Evolutionary conservation across 2,888 invertebrate genomes (phyloP), one percentile per base, ranked within the genome.

Genomic region (Drosophila infuscata): DNA sequence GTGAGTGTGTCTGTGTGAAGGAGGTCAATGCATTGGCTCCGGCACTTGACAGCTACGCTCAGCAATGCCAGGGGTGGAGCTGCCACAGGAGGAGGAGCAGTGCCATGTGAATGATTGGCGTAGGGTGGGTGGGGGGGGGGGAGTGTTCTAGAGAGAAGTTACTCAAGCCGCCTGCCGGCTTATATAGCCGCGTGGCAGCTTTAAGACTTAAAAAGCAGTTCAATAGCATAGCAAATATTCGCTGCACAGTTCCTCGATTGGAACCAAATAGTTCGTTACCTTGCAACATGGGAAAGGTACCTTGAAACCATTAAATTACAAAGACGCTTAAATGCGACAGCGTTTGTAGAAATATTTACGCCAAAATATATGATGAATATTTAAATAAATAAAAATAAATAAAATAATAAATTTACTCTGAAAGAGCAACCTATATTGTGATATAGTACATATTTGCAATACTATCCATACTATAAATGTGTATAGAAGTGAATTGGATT

Each of bases 1-100:
- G 43, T 48, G 38, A 51, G n/a, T 66, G 48, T 70, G 74, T 63
- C 70, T 68, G 81, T 76, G 76, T 79, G 83, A 83, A 81, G 83
- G 83, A 86, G 83, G 83, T 83, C 83, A 83, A 83, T 83, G 83
- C 79, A 86, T 83, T 80, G 82, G 79, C 80, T 69, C 56, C 59
- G 76, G 56, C 76, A 82, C 80, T 82, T 83, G 79, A 83, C 73
- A 78, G 71, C 68, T 62, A 67, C 59, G 71, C 54, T 58, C 60
- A 71, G 73, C 78, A 60, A 43, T 46, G 52, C n/a, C 67, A 38
- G 51, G 43, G 65, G 35, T 43, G 68, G 51, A 66, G 66, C 48
- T 29, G 25, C 54, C 12, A 38, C 48, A 15, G 33, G 30, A 48
- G 20, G 51, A 38, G 38, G 30, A 35, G 29, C 35, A 36, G 51